Evolutionary conservation across 2,113 vertebrate species (phyloP), one percentile per base, ranked within the genome.

Genomic region (Nesoenas mayeri): DNA sequence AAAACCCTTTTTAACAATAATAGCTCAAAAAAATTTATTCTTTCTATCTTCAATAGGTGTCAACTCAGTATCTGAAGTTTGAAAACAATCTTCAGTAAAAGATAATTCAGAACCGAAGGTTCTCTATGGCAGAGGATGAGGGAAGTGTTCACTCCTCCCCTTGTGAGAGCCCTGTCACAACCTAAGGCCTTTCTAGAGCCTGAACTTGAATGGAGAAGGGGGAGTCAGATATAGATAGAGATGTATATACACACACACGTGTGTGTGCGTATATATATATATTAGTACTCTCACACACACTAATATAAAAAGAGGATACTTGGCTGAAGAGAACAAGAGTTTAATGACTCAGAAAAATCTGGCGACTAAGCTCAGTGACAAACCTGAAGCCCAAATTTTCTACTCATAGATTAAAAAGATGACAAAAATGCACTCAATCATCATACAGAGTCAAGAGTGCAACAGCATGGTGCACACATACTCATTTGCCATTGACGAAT

Each of bases 391-490:
- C 38, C 2, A 0, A 42, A 22, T 40, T 42, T 88, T 56, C 89
- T 80, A 8, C 5, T 17, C 11, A 8, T 1, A 13, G 9, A 25
- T 36, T 36, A 58, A 77, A 92, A 22, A 20, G 54, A 34, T 20
- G 14, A 42, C 32, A 92, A 85, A 15, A 28, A 47, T 0, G 0
- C 44, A 20, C 32, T 17, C n/a, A 10, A 21, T 10, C 57, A 6
- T 29, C 26, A 32, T 2, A 4, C 3, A 1, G 0, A 12, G 34
- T 9, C 34, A 7, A 1, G 16, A 75, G 7, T 5, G 22, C 0
- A 8, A 42, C 3, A 54, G 32, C 34, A 11, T 2, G 2, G 11
- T 3, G 29, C 21, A 15, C 53, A 26, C 4, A 0, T 5, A 4
- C 36, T 22, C 38, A 2, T 6, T 36, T 67, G 54, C 57, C 57